These are phyloP conservation scores for Gisinianus flammeolus DNA, from an alignment of 2,888 invertebrate species.

Conservation along the genomic window DNA sequence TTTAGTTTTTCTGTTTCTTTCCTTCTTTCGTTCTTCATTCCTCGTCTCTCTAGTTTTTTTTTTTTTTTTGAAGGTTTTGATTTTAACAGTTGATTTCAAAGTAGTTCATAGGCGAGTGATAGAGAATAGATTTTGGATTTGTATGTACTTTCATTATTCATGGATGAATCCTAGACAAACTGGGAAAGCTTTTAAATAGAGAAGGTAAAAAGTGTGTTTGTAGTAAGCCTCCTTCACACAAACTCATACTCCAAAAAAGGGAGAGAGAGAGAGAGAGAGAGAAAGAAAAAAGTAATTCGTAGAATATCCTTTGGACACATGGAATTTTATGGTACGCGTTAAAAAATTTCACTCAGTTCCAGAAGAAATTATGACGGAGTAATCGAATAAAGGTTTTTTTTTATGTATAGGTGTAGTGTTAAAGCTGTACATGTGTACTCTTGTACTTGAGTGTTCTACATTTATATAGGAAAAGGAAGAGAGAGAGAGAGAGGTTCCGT, in stretches of 20 bases:
- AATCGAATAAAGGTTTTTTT: constrained; percentile 3
- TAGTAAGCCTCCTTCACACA: not conserved
- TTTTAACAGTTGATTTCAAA: too few relatives aligned
- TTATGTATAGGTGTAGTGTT: not conserved
- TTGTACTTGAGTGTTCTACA: too few relatives aligned
- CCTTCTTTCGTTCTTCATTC: too few relatives aligned
- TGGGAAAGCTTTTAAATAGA: too few relatives aligned
- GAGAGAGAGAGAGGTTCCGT: too few relatives aligned
- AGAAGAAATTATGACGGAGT: constrained; percentile 28
- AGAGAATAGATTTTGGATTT: too few relatives aligned
- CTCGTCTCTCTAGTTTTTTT: not conserved
- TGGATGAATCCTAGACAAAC: too few relatives aligned
- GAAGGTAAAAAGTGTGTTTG: too few relatives aligned
- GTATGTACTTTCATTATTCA: too few relatives aligned
- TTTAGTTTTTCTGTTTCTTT: too few relatives aligned
- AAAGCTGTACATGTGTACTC: not conserved
- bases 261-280: not conserved
- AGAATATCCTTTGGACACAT: not conserved
- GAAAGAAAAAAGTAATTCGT: not conserved
- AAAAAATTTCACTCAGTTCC: constrained; percentile 31
- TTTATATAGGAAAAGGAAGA: too few relatives aligned
- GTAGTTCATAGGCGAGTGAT: too few relatives aligned
- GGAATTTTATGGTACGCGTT: constrained; percentile 32
- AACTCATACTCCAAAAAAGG: not conserved
- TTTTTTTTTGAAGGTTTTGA: not conserved